Conservation (phyloP, 2,113 vertebrate species). For the Symphodus melops region DNA sequence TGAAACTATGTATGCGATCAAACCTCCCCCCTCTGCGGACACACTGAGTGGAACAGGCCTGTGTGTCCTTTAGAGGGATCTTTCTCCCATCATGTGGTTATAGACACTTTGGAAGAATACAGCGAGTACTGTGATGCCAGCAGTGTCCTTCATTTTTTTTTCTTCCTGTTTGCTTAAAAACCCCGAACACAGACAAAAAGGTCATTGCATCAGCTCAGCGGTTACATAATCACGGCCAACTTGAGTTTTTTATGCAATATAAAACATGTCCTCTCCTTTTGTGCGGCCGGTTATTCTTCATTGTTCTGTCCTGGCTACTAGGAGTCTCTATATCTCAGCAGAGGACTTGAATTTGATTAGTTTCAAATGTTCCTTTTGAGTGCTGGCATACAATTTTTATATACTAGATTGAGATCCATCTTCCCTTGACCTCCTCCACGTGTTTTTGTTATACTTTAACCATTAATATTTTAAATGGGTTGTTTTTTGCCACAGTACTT, state of each 20-base stretch:
- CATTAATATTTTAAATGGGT: not conserved
- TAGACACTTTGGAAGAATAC: slow-evolving; percentile 1
- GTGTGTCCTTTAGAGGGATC: slow-evolving; percentile 24
- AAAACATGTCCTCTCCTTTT: not conserved
- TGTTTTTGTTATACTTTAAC: not conserved
- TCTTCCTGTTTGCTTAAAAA: not conserved
- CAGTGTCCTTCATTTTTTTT: slow-evolving; percentile 10
- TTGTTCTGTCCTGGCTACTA: slow-evolving; percentile 8
- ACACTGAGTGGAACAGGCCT: slow-evolving; percentile 25
- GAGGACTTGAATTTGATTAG: slow-evolving; percentile 1
- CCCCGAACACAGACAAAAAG: not conserved
- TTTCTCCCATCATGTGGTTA: not conserved
- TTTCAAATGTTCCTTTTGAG: not conserved
- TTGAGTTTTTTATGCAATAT: slow-evolving; percentile 7
- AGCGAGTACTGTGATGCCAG: slow-evolving; percentile 19
- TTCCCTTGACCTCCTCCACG: not conserved
- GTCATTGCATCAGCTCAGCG: slow-evolving; percentile 5
- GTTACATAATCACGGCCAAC: not conserved
- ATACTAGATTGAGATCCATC: not conserved
- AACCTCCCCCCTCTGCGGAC: slow-evolving; percentile 52
- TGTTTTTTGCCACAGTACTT: too few relatives aligned
- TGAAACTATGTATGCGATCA: slow-evolving; percentile 75
- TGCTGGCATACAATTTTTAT: not conserved
- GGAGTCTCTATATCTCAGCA: not conserved
- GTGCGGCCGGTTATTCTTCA: not conserved